Evolutionary conservation across 2,113 vertebrate species (phyloP).

Genomic region (Hemiscyllium ocellatum): DNA sequence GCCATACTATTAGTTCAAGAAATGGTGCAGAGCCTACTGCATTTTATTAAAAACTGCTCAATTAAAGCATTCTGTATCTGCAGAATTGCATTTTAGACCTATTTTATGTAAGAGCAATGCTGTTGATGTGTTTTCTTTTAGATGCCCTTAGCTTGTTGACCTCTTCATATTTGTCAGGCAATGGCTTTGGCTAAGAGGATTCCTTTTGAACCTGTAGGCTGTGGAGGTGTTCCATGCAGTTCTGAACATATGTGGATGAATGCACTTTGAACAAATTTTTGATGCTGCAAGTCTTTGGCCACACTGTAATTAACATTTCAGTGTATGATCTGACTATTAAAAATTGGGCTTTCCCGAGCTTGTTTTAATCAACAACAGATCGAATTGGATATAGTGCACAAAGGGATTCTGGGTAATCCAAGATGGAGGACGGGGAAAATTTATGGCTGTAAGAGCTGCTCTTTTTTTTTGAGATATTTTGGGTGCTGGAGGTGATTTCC

Average conservation of each 20-base stretch:
- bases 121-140: not conserved
- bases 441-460: too few relatives aligned
- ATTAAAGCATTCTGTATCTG: not conserved
- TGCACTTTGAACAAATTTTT: not conserved
- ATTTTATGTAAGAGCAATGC: not conserved
- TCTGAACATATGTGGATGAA: not conserved
- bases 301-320: not conserved
- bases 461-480: too few relatives aligned
- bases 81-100: not conserved
- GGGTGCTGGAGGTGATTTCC: too few relatives aligned
- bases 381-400: not conserved
- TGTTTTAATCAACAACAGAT: not conserved
- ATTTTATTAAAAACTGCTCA: not conserved
- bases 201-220: not conserved
- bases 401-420: too few relatives aligned
- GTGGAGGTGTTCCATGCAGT: not conserved
- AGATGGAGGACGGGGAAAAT: too few relatives aligned
- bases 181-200: not conserved
- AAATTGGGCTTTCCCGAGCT: not conserved
- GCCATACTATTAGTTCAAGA: not conserved
- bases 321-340: not conserved
- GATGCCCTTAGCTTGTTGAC: not conserved
- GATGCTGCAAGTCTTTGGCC: not conserved
- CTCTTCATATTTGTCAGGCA: not conserved
- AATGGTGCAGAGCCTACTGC: too few relatives aligned